Conservation (phyloP, 2,113 vertebrate species). For the Equus przewalskii region DNA sequence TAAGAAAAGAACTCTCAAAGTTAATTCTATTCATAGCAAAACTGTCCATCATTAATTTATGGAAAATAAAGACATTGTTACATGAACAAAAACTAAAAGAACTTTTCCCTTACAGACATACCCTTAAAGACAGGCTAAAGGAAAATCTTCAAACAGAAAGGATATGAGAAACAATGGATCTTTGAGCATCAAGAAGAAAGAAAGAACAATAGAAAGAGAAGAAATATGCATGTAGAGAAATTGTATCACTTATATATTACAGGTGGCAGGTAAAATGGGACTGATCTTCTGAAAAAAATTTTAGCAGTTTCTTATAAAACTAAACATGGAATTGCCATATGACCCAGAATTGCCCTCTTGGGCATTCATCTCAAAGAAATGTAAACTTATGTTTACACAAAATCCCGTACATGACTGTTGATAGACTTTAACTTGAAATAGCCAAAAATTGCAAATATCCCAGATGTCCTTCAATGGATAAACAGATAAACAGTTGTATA, state of each 20-base stretch:
- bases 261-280: neutral
- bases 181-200: neutral
- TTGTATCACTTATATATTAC: neutral
- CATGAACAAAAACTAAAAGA: constrained; percentile 28
- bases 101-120: neutral
- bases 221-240: constrained; percentile 5
- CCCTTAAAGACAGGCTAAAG: constrained; percentile 26
- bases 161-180: neutral
- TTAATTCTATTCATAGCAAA: constrained; percentile 1
- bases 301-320: constrained; percentile 4
- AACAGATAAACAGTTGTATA: neutral
- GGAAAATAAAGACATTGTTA: constrained; percentile 25
- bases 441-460: neutral
- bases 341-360: neutral
- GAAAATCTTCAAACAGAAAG: neutral
- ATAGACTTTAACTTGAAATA: constrained; percentile 1
- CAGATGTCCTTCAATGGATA: neutral
- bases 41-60: neutral
- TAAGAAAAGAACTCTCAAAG: constrained; percentile 41
- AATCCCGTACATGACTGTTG: neutral
- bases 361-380: constrained; percentile 21
- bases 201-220: neutral
- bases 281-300: neutral
- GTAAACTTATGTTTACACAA: constrained; percentile 13
- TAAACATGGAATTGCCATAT: neutral